Evolutionary conservation across 30 jellyfish, hydroid and myxozoan species (phyloP).

Genomic region (Pelagia noctiluca): DNA sequence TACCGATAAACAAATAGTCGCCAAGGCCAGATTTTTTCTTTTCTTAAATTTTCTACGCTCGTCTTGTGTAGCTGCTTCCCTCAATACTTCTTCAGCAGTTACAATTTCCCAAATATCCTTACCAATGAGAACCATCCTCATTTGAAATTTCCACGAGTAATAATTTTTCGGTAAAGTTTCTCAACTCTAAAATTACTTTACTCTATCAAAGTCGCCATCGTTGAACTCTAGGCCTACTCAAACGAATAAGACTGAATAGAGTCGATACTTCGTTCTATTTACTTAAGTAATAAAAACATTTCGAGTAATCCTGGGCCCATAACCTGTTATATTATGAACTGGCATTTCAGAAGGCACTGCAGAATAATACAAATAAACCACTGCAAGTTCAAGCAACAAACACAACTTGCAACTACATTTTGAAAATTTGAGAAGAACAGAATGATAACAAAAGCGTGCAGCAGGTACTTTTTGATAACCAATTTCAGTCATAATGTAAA

Average conservation of each 20-base stretch:
- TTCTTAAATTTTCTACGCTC: slow-evolving; percentile 18
- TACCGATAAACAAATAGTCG: slow-evolving; percentile 44
- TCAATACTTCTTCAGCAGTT: slow-evolving; percentile 21
- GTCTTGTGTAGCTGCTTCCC: slow-evolving; percentile 17
- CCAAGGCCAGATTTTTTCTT: slow-evolving; percentile 54
- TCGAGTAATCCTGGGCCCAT: slow-evolving; percentile 48
- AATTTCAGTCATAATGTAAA: too few species aligned
- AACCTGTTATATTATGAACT: too few species aligned
- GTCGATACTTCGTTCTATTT: not conserved
- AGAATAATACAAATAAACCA: too few species aligned
- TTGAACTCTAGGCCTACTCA: not conserved
- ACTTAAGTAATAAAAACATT: slow-evolving; percentile 9
- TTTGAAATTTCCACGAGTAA: slow-evolving; percentile 44
- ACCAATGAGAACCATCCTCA: slow-evolving; percentile 51
- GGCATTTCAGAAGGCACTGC: too few species aligned
- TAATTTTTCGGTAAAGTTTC: slow-evolving; percentile 46
- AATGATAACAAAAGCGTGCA: too few species aligned
- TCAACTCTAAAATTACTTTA: slow-evolving; percentile 37
- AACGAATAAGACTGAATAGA: not conserved
- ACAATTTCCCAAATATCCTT: slow-evolving; percentile 62
- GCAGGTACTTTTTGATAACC: too few species aligned
- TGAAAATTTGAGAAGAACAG: too few species aligned
- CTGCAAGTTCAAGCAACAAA: too few species aligned
- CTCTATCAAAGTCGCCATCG: slow-evolving; percentile 25
- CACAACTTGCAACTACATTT: too few species aligned